A percentile compares a stretch with the other conserved stretches of the same genome.
Conservation (phyloP, 2,113 vertebrate genomes). For the Probosciger aterrimus region DNA sequence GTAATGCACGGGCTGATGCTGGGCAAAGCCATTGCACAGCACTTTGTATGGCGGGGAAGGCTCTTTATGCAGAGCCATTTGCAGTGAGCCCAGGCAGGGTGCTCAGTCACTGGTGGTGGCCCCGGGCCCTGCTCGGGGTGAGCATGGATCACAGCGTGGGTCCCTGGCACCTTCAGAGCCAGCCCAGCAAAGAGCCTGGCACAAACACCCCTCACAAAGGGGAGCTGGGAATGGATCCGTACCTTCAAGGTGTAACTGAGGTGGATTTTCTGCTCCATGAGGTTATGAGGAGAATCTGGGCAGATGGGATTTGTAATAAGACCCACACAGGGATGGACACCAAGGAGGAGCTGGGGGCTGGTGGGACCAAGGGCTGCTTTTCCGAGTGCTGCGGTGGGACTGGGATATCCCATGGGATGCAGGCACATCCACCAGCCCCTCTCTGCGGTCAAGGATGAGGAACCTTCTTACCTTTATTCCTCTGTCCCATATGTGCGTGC, state of each 20-base stretch:
- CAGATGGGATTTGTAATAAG: neutral
- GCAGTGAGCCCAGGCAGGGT: fast-evolving
- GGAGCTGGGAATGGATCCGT: neutral
- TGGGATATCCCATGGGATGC: fast-evolving
- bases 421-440: fast-evolving
- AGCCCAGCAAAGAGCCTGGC: neutral
- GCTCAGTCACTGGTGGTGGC: neutral
- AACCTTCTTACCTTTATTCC: neutral
- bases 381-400: fast-evolving
- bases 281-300: neutral
- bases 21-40: neutral
- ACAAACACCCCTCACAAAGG: neutral
- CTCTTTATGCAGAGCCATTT: neutral
- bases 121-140: neutral
- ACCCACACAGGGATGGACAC: neutral
- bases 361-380: neutral
- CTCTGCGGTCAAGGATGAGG: neutral
- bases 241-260: fast-evolving
- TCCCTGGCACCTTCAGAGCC: neutral
- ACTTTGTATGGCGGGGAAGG: neutral
- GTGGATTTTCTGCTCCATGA: neutral
- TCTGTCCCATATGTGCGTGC: too few relatives aligned
- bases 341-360: neutral
- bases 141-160: neutral
- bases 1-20: neutral